A percentile compares a stretch with the other conserved stretches of the same genome.
Evolutionary conservation across 1,140 invertebrate genomes (phyloP).

Genomic region (Melitaea cinxia): DNA sequence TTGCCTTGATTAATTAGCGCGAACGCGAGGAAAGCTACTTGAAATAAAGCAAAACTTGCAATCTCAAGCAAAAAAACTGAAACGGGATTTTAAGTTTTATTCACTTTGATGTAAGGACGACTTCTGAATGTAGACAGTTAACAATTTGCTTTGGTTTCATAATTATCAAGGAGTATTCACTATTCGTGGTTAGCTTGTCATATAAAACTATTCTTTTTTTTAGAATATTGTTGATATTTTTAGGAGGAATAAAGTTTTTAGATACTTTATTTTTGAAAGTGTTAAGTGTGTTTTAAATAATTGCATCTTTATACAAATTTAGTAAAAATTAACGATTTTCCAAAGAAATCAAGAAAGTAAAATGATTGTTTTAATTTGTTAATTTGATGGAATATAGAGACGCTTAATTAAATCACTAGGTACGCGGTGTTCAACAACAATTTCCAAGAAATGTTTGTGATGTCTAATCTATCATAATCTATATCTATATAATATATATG

Average conservation of each 20-base stretch:
- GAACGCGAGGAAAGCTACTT: conserved; percentile 30
- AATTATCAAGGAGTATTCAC: conserved; percentile 20
- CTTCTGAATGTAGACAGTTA: conserved; percentile 5
- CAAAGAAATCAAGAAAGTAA: no score
- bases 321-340: no score
- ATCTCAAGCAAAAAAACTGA: conserved; percentile 26
- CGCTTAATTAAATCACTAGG: no score
- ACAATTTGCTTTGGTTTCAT: conserved; percentile 17
- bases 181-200: conserved; percentile 18
- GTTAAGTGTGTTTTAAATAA: no score
- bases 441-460: no score
- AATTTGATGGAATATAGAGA: no score
- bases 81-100: conserved; percentile 19
- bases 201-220: conserved; percentile 17
- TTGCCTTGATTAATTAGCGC: conserved; percentile 40
- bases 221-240: neutral
- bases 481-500: no score
- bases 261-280: neutral
- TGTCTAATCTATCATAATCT: no score
- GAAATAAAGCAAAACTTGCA: conserved; percentile 27
- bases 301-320: no score
- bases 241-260: neutral
- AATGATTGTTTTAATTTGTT: no score
- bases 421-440: no score
- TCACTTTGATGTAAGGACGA: neutral